These are phyloP conservation scores for Ridgeia piscesae DNA, from an alignment of 1,140 invertebrate genomes.

Conservation along the genomic window DNA sequence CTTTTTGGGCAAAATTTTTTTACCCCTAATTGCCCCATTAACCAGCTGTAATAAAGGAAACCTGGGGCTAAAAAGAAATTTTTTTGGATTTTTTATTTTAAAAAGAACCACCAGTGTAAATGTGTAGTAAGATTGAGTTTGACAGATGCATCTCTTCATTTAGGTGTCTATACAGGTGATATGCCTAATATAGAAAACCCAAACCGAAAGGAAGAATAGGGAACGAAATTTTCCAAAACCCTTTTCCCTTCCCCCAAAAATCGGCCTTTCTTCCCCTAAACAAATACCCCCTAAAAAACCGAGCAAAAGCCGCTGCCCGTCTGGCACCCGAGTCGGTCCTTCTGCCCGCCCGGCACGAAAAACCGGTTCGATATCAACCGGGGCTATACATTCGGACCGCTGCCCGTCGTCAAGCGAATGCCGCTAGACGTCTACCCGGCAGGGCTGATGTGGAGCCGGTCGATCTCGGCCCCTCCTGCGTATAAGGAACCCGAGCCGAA, in stretches of 20 bases:
- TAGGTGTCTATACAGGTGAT: too few relatives aligned
- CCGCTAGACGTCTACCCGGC: background rate
- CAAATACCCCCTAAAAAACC: background rate
- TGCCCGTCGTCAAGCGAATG: background rate
- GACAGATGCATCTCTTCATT: too few relatives aligned
- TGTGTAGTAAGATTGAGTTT: too few relatives aligned
- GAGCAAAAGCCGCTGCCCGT: background rate
- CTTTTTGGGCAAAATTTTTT: too few relatives aligned
- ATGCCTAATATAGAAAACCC: too few relatives aligned
- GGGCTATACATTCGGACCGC: conserved; percentile 7
- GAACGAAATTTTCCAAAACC: too few relatives aligned
- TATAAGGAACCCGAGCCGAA: background rate
- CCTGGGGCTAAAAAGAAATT: too few relatives aligned
- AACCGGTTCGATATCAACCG: conserved; percentile 24
- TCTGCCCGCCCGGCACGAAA: conserved; percentile 10
- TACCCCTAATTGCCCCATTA: too few relatives aligned
- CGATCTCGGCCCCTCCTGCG: background rate
- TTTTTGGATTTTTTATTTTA: too few relatives aligned
- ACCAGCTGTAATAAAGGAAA: too few relatives aligned
- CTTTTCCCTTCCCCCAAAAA: conserved; percentile 20
- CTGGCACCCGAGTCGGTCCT: background rate
- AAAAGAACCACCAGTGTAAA: too few relatives aligned
- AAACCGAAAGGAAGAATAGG: too few relatives aligned
- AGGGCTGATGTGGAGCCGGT: background rate
- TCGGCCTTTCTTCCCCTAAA: conserved; percentile 10